Evolutionary conservation across 2,888 invertebrate species (phyloP).

Genomic region (Xiphydria camelus): DNA sequence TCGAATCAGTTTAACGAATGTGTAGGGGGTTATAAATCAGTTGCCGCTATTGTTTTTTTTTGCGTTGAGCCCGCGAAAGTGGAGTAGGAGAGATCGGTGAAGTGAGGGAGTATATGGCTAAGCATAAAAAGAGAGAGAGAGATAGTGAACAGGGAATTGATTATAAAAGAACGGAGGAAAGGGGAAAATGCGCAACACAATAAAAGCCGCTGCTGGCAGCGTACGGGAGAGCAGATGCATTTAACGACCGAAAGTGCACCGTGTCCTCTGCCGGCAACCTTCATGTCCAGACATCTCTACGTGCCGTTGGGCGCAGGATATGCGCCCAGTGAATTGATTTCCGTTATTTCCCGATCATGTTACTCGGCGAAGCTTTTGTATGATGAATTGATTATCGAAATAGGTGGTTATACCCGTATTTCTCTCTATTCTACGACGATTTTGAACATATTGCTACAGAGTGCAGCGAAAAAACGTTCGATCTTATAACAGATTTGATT

Average conservation of each 20-base stretch:
- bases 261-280: slow-evolving; percentile 10
- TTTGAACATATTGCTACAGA: no score
- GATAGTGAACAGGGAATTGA: slow-evolving; percentile 16
- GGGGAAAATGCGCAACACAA: slow-evolving; percentile 30
- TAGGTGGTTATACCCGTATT: no score
- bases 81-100: slow-evolving; percentile 13
- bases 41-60: slow-evolving; percentile 35
- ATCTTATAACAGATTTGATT: no score
- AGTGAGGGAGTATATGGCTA: slow-evolving; percentile 8
- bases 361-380: slow-evolving; percentile 38
- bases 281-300: slow-evolving; percentile 21
- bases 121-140: slow-evolving; percentile 9
- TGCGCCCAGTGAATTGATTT: slow-evolving; percentile 39
- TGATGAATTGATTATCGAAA: slow-evolving; percentile 45
- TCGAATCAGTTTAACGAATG: slow-evolving; percentile 55
- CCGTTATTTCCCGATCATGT: slow-evolving; percentile 41
- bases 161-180: slow-evolving; percentile 14
- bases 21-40: slow-evolving; percentile 51
- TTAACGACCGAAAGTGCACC: slow-evolving; percentile 43
- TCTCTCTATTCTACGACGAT: no score
- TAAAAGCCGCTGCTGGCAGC: slow-evolving; percentile 33
- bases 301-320: slow-evolving; percentile 2
- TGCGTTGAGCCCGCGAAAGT: slow-evolving; percentile 13
- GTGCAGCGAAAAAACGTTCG: no score
- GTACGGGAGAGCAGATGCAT: slow-evolving; percentile 38